phyloP scores from a whole-genome alignment of 1,140 invertebrate genomes.

The Hypothenemus hampei region DNA sequence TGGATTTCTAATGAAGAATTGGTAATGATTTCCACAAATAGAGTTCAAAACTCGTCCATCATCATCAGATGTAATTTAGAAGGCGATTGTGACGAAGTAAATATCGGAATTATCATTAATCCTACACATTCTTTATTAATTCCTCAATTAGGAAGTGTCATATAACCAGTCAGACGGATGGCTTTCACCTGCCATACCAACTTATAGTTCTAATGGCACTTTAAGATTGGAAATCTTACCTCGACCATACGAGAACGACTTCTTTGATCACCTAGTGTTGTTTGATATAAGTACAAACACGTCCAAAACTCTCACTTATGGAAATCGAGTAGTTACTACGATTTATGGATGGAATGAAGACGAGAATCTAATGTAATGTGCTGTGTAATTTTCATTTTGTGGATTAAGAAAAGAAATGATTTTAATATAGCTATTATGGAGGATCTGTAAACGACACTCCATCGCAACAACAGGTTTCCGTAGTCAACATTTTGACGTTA shows the following conservation, averaged over 20 bases:
- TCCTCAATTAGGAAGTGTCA: conserved; percentile 26
- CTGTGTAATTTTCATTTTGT: neutral
- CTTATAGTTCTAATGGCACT: conserved; percentile 53
- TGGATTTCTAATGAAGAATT: conserved; percentile 71
- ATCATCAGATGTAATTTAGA: conserved; percentile 37
- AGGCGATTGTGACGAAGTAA: conserved; percentile 21
- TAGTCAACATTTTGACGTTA: conserved; percentile 42
- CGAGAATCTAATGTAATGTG: conserved; percentile 58
- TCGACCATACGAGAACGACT: conserved; percentile 51
- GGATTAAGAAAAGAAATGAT: neutral
- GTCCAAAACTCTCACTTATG: conserved; percentile 57
- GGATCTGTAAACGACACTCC: conserved; percentile 56
- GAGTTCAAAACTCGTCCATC: conserved; percentile 67
- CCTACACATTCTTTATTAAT: no score
- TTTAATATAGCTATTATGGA: conserved; percentile 58
- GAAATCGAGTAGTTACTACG: conserved; percentile 69
- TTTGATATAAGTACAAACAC: conserved; percentile 44
- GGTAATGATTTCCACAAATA: conserved; percentile 76
- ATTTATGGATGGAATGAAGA: conserved; percentile 73
- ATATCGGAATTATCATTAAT: no score
- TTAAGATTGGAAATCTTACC: conserved; percentile 51
- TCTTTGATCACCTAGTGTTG: conserved; percentile 63
- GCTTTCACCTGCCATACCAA: conserved; percentile 60
- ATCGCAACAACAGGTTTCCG: conserved; percentile 58
- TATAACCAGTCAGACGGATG: conserved; percentile 55